Evolutionary conservation across 1,140 invertebrate species (phyloP).

Genomic region (Scaptomyza hsui): DNA sequence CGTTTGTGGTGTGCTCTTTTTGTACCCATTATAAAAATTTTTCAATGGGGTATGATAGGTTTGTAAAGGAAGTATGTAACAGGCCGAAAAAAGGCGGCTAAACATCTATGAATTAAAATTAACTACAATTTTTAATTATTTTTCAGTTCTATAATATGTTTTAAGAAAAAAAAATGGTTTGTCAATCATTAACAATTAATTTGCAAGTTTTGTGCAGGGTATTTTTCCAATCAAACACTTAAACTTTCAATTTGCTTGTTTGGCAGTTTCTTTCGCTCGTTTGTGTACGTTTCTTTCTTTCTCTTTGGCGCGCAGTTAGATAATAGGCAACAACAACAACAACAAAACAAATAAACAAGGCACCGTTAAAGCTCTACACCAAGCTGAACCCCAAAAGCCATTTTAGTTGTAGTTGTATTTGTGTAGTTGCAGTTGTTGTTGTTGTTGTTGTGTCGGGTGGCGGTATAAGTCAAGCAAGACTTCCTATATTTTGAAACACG

Average conservation of each 20-base stretch:
- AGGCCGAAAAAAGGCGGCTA: background rate
- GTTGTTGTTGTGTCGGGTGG: conserved; percentile 50
- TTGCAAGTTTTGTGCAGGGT: background rate
- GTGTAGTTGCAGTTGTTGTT: conserved; percentile 18
- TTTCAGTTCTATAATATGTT: too few relatives aligned
- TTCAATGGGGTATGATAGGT: too few relatives aligned
- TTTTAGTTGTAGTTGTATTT: conserved; percentile 24
- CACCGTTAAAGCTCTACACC: conserved; percentile 69
- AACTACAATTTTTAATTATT: too few relatives aligned
- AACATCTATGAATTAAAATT: too few relatives aligned
- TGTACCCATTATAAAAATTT: conserved; percentile 1
- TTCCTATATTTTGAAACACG: conserved; percentile 84
- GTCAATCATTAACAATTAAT: too few relatives aligned
- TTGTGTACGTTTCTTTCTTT: conserved; percentile 63
- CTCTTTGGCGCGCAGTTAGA: conserved; percentile 69
- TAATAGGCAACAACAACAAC: conserved; percentile 61
- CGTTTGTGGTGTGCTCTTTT: conserved; percentile 30
- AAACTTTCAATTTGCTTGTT: background rate
- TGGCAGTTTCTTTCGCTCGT: conserved; percentile 37
- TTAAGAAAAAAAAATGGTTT: too few relatives aligned
- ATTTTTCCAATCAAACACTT: background rate
- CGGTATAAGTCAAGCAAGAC: conserved; percentile 80
- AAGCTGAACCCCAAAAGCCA: conserved; percentile 42
- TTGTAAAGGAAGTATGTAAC: background rate
- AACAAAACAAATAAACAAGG: conserved; percentile 31